These are phyloP conservation scores for Clarias platycephalus DNA, from an alignment of 2,797 vertebrate species.

Conservation along the genomic window DNA sequence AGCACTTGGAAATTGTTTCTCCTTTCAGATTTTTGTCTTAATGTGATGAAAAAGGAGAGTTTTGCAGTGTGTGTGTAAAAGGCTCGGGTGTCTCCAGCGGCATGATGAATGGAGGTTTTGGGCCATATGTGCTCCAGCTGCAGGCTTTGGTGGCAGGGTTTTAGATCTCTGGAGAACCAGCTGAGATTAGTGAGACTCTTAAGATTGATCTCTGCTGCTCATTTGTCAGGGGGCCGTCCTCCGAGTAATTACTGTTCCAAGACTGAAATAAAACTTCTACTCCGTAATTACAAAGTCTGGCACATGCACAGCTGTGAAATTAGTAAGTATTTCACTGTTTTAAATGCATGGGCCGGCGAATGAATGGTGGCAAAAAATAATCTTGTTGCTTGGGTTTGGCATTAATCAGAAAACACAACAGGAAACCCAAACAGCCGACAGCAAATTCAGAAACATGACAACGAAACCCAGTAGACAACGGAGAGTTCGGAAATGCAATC, in stretches of 20 bases:
- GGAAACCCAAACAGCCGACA: neutral
- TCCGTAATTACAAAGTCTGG: slow-evolving; percentile 33
- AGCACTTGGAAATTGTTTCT: slow-evolving; percentile 6
- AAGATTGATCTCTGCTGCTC: slow-evolving; percentile 35
- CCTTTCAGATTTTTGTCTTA: neutral
- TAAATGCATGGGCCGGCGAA: neutral
- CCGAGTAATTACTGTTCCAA: slow-evolving; percentile 8
- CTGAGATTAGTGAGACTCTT: slow-evolving; percentile 38
- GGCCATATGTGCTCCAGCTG: slow-evolving; percentile 41
- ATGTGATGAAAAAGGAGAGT: slow-evolving; percentile 11
- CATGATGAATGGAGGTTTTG: neutral
- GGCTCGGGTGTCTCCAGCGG: neutral
- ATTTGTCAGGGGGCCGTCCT: slow-evolving; percentile 31
- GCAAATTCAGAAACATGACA: neutral
- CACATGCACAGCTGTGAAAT: slow-evolving; percentile 7
- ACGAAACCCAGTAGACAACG: neutral
- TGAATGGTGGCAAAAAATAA: slow-evolving; percentile 3
- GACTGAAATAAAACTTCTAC: slow-evolving; percentile 1
- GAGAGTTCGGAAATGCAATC: neutral
- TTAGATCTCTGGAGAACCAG: slow-evolving; percentile 32
- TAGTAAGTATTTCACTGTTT: neutral
- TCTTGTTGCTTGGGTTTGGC: neutral
- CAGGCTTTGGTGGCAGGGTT: slow-evolving; percentile 24
- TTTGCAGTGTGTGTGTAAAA: neutral
- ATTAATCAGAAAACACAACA: neutral